Evolutionary conservation across 2,113 vertebrate species (phyloP).

Genomic region (Rhizomys pruinosus): DNA sequence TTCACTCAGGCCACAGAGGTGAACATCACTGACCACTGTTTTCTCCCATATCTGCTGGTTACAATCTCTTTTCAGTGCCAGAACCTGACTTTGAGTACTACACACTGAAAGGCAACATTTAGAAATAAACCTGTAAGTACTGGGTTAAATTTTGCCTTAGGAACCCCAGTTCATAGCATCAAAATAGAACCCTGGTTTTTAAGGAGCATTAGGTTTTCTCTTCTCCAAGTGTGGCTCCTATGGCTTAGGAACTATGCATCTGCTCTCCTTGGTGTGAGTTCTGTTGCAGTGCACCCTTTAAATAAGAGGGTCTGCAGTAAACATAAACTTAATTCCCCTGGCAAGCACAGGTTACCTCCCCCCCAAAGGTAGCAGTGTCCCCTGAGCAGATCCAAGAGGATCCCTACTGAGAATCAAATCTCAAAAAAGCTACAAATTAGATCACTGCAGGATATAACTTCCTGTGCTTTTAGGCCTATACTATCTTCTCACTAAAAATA

Average conservation of each 20-base stretch:
- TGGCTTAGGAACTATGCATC: constrained; percentile 14
- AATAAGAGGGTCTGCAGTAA: not conserved
- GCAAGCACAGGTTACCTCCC: not conserved
- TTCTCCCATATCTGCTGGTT: not conserved
- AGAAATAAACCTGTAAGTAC: constrained; percentile 56
- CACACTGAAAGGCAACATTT: constrained; percentile 55
- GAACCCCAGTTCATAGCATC: constrained; percentile 41
- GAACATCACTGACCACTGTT: not conserved
- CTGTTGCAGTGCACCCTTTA: not conserved
- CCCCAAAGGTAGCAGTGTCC: not conserved
- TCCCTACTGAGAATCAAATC: not conserved
- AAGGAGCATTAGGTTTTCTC: not conserved
- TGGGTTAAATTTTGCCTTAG: constrained; percentile 55
- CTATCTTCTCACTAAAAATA: constrained; percentile 32
- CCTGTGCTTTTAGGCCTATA: not conserved
- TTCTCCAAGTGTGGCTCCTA: constrained; percentile 52
- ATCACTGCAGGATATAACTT: not conserved
- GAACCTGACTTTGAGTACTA: constrained; percentile 34
- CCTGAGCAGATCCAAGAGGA: not conserved
- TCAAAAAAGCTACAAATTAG: constrained; percentile 22
- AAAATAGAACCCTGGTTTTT: constrained; percentile 27
- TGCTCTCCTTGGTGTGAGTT: rapidly evolving
- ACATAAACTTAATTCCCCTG: not conserved
- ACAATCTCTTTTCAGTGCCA: constrained; percentile 21
- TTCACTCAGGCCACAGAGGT: not conserved